Base-by-base conservation (phyloP, 2,113 vertebrate genomes). In the Oreotrochilus melanogaster region DNA sequence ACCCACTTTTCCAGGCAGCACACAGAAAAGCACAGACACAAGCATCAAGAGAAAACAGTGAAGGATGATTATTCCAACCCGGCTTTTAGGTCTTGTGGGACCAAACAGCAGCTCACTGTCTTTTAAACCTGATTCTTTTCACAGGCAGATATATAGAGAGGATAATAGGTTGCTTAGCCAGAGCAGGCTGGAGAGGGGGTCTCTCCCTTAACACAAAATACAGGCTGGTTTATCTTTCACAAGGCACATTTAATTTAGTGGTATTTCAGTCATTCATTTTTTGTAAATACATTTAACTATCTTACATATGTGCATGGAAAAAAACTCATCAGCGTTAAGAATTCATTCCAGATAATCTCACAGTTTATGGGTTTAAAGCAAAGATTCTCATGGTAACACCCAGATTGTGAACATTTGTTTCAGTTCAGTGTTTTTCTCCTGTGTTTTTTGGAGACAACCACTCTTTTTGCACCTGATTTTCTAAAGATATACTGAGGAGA, bases 261-360 rank as follows among this genome's bases (percentile, higher is more conserved):
- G 54, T 28, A 82, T 91, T 80, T 64, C 62, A 89, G 28, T 65
- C 14, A 76, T 83, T 90, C 47, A n/a, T 82, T 93, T 85, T 78
- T 58, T 79, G 94, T 69, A 97, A 95, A 96, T 56, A 73, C n/a
- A 73, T 93, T 86, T 65, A 93, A 90, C 66, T 88, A 45, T 25
- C 88, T 69, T 78, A 43, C 11, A 56, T 27, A 72, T 47, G 78
- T 58, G 78, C 2, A 6, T 56, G 76, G 75, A 87, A 90, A 94
- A 45, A 64, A 94, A 14, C 42, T 82, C 54, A 79, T 51, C 57
- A 86, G 53, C 27, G 83, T 74, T 21, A 82, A 90, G 82, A 91
- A 66, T n/a, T 78, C 11, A 27, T 47, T 70, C 51, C 65, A 31
- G 14, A 86, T 53, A 65, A 89, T 58, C 67, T 93, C 85, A 48